Conservation (phyloP, 2,113 vertebrate genomes). For the Riparia riparia region DNA sequence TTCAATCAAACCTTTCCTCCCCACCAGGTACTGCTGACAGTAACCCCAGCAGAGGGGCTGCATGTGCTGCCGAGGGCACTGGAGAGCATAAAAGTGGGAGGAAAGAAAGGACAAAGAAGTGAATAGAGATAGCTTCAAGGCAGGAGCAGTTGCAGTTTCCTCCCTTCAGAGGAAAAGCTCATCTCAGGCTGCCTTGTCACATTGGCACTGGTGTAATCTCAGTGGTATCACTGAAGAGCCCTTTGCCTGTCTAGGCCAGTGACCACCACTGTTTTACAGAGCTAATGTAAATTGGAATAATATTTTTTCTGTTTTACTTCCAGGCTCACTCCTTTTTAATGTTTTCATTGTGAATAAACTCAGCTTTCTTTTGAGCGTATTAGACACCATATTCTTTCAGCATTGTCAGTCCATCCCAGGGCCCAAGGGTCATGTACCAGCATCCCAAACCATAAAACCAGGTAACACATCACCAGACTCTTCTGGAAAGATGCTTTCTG, state of each 20-base stretch:
- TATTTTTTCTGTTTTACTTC: neutral
- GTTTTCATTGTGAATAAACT: neutral
- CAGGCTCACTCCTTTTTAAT: neutral
- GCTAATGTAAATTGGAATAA: neutral
- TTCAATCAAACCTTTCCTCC: neutral
- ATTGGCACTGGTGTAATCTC: fast-evolving
- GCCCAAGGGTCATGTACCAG: neutral
- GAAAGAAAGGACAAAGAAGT: neutral
- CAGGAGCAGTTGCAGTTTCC: neutral
- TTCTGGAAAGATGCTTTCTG: neutral
- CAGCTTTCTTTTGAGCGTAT: neutral
- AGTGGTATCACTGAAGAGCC: neutral
- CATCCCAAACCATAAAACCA: neutral
- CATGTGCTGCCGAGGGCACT: fast-evolving
- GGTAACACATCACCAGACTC: neutral
- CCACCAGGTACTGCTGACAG: neutral
- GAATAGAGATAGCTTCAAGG: neutral
- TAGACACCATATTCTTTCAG: neutral
- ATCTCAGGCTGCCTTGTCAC: neutral
- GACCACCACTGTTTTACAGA: neutral
- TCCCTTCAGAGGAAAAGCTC: neutral
- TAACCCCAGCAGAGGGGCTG: neutral
- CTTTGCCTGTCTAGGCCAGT: neutral
- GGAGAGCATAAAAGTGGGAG: neutral
- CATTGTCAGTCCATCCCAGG: neutral